Conservation (phyloP, 2,888 invertebrate species). For the Clepsis dumicolana region DNA sequence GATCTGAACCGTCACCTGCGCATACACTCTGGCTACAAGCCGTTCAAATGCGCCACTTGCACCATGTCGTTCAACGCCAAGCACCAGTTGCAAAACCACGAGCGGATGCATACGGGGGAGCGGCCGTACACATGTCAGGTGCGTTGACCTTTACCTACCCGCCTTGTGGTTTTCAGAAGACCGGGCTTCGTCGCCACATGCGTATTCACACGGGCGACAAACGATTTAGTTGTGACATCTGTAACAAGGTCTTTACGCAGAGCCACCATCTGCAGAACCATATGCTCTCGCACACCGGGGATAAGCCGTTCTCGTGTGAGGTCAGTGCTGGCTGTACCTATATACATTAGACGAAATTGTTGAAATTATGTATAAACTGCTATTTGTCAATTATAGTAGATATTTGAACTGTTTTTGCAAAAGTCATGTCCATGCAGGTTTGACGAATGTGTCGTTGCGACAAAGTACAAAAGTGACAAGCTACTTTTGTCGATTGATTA, state of each 20-base stretch:
- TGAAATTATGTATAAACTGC: too few relatives aligned
- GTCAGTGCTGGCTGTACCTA: conserved; percentile 59
- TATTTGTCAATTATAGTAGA: too few relatives aligned
- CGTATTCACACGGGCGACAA: conserved; percentile 68
- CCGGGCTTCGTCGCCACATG: conserved; percentile 68
- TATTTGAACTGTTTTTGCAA: too few relatives aligned
- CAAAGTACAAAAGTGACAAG: too few relatives aligned
- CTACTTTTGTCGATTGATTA: too few relatives aligned
- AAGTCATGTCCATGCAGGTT: too few relatives aligned
- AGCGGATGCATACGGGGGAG: conserved; percentile 83
- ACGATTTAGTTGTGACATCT: conserved; percentile 65
- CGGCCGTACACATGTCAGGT: conserved; percentile 82
- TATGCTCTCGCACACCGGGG: conserved; percentile 68
- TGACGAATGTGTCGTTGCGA: too few relatives aligned
- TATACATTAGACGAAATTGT: too few relatives aligned
- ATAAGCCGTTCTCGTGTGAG: conserved; percentile 69
- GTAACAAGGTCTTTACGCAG: conserved; percentile 68
- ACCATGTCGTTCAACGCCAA: conserved; percentile 85
- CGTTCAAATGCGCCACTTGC: conserved; percentile 79
- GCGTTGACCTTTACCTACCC: conserved; percentile 47
- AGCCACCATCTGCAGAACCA: conserved; percentile 71
- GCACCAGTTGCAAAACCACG: conserved; percentile 84
- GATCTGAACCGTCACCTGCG: conserved; percentile 83
- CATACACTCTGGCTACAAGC: conserved; percentile 84
- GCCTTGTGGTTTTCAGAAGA: conserved; percentile 57